Evolutionary conservation across 92 coral and sea anemone species (phyloP).

Genomic region (Parazoanthus atlanticus): DNA sequence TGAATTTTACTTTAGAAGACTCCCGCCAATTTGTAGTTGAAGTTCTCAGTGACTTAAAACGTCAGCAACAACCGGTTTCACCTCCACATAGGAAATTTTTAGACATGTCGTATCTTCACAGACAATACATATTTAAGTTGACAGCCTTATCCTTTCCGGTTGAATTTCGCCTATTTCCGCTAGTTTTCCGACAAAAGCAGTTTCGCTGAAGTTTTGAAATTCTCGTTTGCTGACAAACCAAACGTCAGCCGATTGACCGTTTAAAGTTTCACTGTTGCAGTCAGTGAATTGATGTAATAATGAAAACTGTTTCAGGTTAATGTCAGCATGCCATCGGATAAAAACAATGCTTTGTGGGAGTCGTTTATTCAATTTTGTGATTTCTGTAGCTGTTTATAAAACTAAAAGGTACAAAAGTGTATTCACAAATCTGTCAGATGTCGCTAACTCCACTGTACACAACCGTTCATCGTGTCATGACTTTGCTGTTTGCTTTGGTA

Average conservation of each 20-base stretch:
- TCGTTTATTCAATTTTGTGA: not conserved
- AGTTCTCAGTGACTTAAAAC: not conserved
- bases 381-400: not conserved
- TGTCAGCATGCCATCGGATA: slow-evolving; percentile 24
- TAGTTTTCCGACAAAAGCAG: not conserved
- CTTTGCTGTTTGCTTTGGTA: slow-evolving; percentile 30
- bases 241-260: not conserved
- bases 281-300: not conserved
- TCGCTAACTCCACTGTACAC: slow-evolving; percentile 1
- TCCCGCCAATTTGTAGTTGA: not conserved
- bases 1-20: not conserved
- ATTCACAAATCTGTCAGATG: slow-evolving; percentile 17
- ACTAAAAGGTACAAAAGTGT: slow-evolving; percentile 11
- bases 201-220: not conserved
- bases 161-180: slow-evolving; percentile 10
- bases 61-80: not conserved
- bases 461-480: not conserved
- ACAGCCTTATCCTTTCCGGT: not conserved
- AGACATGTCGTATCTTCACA: slow-evolving; percentile 19
- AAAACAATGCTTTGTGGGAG: slow-evolving; percentile 5
- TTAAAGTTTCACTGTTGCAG: not conserved
- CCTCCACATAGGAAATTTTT: not conserved
- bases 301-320: slow-evolving; percentile 18
- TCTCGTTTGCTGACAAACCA: not conserved
- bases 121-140: not conserved